Evolutionary conservation across 30 jellyfish, hydroid and myxozoan species (phyloP).

Genomic region (Hydra vulgaris): DNA sequence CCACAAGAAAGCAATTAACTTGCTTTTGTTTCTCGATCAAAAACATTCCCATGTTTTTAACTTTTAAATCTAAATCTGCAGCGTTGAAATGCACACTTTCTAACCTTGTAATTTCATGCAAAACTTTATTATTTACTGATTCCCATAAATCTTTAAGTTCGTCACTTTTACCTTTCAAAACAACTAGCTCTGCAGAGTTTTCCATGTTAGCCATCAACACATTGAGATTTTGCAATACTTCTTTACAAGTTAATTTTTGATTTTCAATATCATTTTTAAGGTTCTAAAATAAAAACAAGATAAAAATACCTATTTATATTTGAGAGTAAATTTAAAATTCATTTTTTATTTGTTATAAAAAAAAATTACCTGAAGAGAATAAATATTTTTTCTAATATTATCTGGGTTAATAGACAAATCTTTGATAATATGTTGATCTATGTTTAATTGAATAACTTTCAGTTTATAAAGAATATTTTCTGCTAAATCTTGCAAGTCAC

Average conservation of each 20-base stretch:
- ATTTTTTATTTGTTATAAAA: not conserved
- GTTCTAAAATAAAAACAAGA: not conserved
- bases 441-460: slow-evolving; percentile 53
- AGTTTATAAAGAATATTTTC: slow-evolving; percentile 69
- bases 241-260: slow-evolving; percentile 36
- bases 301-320: not conserved
- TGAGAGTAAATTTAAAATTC: not conserved
- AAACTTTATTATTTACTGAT: slow-evolving; percentile 35
- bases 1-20: slow-evolving; percentile 40
- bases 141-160: slow-evolving; percentile 50
- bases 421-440: slow-evolving; percentile 54
- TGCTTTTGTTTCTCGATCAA: slow-evolving; percentile 40
- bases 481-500: slow-evolving; percentile 87
- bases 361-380: slow-evolving; percentile 47
- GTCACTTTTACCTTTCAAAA: slow-evolving; percentile 48
- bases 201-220: slow-evolving; percentile 44
- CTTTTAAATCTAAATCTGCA: slow-evolving; percentile 31
- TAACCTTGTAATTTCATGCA: slow-evolving; percentile 46
- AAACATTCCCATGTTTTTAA: slow-evolving; percentile 33
- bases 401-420: slow-evolving; percentile 85
- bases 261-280: slow-evolving; percentile 61
- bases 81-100: slow-evolving; percentile 33
- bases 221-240: slow-evolving; percentile 34
- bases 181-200: slow-evolving; percentile 39
- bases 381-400: slow-evolving; percentile 44